Base-by-base conservation (phyloP, 2,888 invertebrate genomes). In the Perizoma affinitatum region DNA sequence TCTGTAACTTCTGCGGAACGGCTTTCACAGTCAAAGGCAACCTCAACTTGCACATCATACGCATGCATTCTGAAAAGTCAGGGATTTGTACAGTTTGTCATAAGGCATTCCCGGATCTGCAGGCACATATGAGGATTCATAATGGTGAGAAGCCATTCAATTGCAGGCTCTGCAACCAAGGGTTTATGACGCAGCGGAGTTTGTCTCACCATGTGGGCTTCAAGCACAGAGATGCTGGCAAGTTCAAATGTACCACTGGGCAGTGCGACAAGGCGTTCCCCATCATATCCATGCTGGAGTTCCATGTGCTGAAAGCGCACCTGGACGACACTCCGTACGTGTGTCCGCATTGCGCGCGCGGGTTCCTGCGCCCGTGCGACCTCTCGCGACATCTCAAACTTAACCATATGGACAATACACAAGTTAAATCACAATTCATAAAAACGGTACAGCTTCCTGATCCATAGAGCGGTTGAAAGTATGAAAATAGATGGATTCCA, bases 21-120 rank as follows among this genome's bases (percentile, higher is more conserved):
- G 87, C 92, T 22, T 94, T 94, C 66, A 88, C 92, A 7, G 86
- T 93, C 67, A 93, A 93, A 54, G 94, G 94, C 4, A 94, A 94
- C 61, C 75, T 94, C 7, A 92, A 87, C 67, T 88, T 87, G 0
- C 94, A 94, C 60, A 91, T 93, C 41, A 84, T 84, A 62, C 86
- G 93, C 41, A 91, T 93, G 52, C 94, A 94, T 58, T 94, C 94
- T 0, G 94, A 93, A 57, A 86, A 88, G 54, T 93, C 94, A 0
- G 94, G 94, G 0, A 80, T 88, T 5, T 94, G 94, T 70, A 78
- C 75, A 0, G 72, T 93, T 5, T 94, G 94, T 69, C 73, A 85
- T 6, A 94, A 94, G 72, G 87, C 90, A 5, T 94, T 92, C 68
- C 86, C 94, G 0, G 92, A 94, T 70, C 69, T 94, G 10, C 91